Conservation (phyloP, 2,113 vertebrate genomes). For the Lepisosteus osseus region DNA sequence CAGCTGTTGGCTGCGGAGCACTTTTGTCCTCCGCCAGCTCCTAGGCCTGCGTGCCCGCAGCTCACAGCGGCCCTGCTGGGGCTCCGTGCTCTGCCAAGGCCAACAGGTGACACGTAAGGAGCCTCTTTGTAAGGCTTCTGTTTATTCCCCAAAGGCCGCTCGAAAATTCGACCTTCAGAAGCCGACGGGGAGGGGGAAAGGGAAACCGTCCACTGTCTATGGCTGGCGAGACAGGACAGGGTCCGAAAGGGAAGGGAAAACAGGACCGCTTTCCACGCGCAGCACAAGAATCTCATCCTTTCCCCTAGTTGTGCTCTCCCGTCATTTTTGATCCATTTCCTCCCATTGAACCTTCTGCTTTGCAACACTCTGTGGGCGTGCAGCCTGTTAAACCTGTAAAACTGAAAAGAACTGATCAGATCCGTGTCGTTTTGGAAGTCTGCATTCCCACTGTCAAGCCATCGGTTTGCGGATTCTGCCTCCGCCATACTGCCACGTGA, state of each 20-base stretch:
- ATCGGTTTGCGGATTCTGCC: neutral
- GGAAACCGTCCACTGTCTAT: too few relatives aligned
- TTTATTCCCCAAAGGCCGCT: neutral
- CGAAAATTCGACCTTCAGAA: neutral
- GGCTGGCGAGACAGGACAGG: too few relatives aligned
- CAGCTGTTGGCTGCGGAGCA: neutral
- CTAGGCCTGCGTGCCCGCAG: neutral
- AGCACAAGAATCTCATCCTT: neutral
- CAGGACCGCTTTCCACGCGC: neutral
- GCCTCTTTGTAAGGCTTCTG: neutral
- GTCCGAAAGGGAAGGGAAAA: neutral
- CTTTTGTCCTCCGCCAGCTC: constrained; percentile 4
- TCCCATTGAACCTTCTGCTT: neutral
- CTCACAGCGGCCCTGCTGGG: too few relatives aligned
- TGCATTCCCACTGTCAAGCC: neutral
- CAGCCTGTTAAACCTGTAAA: neutral
- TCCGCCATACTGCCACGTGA: constrained; percentile 1
- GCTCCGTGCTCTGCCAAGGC: neutral
- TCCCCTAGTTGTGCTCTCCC: neutral
- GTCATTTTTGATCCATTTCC: neutral
- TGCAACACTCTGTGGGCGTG: neutral
- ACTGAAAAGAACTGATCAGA: neutral
- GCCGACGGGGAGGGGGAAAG: too few relatives aligned
- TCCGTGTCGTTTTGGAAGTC: neutral
- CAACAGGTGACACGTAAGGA: constrained; percentile 16